A percentile compares a stretch with the other conserved stretches of the same genome.
These are phyloP conservation scores for Alentia gelatinosa DNA, from an alignment of 2,888 invertebrate species.

Conservation along the genomic window DNA sequence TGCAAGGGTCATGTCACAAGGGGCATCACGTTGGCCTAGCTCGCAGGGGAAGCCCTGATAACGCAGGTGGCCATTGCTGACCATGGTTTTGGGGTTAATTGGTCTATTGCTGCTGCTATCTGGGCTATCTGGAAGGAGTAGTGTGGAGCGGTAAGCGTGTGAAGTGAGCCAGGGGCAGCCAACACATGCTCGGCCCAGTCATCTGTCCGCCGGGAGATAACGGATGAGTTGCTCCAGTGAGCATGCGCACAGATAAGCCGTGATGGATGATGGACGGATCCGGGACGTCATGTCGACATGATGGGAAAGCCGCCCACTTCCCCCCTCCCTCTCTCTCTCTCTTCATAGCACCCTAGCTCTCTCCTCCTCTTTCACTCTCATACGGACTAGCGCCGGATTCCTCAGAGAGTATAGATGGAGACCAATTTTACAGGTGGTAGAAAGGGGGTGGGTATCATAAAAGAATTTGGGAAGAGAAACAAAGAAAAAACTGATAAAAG, in stretches of 20 bases:
- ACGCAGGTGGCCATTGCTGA: background rate
- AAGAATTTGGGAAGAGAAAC: too few relatives aligned
- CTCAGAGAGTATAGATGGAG: too few relatives aligned
- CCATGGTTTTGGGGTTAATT: background rate
- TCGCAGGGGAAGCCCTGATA: too few relatives aligned
- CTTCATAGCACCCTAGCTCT: too few relatives aligned
- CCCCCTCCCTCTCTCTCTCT: too few relatives aligned
- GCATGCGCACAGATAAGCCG: background rate
- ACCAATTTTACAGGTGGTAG: too few relatives aligned
- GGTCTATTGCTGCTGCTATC: background rate
- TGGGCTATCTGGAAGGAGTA: background rate
- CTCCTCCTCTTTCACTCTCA: too few relatives aligned
- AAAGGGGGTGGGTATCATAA: too few relatives aligned
- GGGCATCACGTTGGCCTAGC: too few relatives aligned
- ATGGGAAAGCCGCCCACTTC: background rate
- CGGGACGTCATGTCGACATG: background rate
- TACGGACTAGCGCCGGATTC: too few relatives aligned
- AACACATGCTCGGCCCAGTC: background rate
- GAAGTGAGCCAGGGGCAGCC: background rate
- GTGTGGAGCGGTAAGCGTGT: background rate
- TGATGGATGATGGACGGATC: background rate
- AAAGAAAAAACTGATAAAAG: too few relatives aligned
- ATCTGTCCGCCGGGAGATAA: constrained; percentile 7
- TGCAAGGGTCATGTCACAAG: too few relatives aligned
- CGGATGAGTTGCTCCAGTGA: background rate